phyloP scores from a whole-genome alignment of 2,113 vertebrate species.

The Cranoglanis bouderius region DNA sequence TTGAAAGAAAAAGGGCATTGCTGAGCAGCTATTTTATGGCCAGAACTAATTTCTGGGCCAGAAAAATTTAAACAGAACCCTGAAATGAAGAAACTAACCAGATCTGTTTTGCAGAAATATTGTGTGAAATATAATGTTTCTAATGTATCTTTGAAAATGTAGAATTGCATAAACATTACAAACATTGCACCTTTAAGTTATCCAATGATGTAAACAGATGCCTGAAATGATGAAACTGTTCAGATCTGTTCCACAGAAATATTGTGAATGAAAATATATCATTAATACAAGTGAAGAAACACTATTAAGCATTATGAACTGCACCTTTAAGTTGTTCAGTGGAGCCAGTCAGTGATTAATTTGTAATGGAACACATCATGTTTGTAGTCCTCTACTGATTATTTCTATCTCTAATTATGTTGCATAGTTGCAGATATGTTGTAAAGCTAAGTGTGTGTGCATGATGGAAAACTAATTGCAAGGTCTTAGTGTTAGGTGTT shows the following conservation, averaged over 20 bases:
- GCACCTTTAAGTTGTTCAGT: background rate
- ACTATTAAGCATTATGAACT: too few species aligned
- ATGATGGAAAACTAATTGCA: background rate
- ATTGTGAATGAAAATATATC: background rate
- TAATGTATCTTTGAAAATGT: background rate
- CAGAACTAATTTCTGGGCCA: background rate
- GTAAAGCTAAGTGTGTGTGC: background rate
- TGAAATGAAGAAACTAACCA: background rate
- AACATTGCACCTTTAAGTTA: background rate
- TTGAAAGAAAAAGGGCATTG: background rate
- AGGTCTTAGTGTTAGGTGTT: conserved; percentile 15
- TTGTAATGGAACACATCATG: background rate
- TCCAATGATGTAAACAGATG: background rate
- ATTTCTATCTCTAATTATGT: background rate
- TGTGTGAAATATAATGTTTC: background rate
- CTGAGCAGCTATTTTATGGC: background rate
- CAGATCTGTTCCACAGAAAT: background rate
- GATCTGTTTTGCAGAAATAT: background rate
- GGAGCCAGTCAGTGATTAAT: background rate
- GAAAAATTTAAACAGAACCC: background rate
- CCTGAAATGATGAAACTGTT: background rate
- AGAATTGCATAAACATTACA: background rate
- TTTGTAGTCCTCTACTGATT: background rate
- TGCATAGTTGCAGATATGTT: background rate
- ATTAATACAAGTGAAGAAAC: too few species aligned